Percentiles rank a stretch among this genome's conserved stretches.
Evolutionary conservation across 2,888 invertebrate species (phyloP).

Genomic region (Alcis repandata): DNA sequence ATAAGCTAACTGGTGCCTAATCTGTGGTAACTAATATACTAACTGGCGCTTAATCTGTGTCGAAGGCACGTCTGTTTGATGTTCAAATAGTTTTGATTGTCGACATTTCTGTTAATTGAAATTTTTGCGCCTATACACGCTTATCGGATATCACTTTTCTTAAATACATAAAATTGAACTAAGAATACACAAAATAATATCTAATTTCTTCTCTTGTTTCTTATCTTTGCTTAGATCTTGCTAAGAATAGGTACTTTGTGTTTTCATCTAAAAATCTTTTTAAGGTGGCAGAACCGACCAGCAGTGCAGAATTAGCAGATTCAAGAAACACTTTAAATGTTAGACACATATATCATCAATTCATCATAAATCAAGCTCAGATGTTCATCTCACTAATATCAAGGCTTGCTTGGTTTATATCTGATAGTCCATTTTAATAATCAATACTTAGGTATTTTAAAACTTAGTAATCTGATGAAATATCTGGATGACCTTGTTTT

Average conservation of each 20-base stretch:
- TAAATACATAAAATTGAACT: background rate
- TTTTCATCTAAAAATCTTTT: no score
- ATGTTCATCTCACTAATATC: no score
- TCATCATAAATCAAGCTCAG: no score
- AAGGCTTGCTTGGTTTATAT: no score
- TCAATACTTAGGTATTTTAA: no score
- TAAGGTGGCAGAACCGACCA: no score
- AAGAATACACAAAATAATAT: background rate
- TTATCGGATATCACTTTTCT: background rate
- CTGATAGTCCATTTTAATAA: no score
- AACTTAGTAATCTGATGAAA: constrained; percentile 2
- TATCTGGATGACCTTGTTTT: constrained; percentile 9
- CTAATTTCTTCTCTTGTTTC: background rate
- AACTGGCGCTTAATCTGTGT: background rate
- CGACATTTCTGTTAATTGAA: constrained; percentile 13
- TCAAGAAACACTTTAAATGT: no score
- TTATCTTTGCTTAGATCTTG: background rate
- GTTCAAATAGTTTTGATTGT: constrained; percentile 5
- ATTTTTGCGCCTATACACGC: background rate
- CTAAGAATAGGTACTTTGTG: no score
- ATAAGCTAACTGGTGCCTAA: background rate
- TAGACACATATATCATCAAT: no score
- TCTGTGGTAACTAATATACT: no score
- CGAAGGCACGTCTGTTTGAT: background rate
- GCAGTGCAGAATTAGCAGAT: no score